Percentiles rank a stretch among this genome's conserved stretches.
These are phyloP conservation scores for Ferrisia virgata DNA, from an alignment of 2,888 invertebrate species.

Conservation along the genomic window DNA sequence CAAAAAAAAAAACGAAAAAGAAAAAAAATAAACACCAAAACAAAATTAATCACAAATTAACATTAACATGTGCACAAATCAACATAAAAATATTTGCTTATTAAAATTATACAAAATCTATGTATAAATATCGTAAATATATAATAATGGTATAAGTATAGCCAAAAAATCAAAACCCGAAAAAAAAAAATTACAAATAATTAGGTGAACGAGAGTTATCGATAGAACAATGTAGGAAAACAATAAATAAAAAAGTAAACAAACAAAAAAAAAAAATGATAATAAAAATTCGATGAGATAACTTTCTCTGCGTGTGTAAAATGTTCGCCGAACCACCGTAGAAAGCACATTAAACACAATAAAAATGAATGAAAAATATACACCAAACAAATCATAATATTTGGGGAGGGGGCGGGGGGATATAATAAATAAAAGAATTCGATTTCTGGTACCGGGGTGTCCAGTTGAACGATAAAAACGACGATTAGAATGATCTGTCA, in stretches of 20 bases:
- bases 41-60: constrained; percentile 15
- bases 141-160: constrained; percentile 23
- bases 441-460: not conserved
- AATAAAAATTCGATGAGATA: not conserved
- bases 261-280: not conserved
- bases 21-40: not conserved
- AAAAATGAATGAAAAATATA: not conserved
- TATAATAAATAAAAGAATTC: not conserved
- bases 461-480: not conserved
- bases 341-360: not conserved
- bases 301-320: not conserved
- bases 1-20: not conserved
- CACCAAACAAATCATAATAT: not conserved
- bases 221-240: too few relatives aligned
- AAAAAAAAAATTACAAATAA: not conserved
- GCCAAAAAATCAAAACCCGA: not conserved
- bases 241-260: not conserved
- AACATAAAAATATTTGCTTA: constrained; percentile 15
- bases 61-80: constrained; percentile 18
- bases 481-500: not conserved
- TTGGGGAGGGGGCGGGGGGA: too few relatives aligned
- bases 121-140: not conserved
- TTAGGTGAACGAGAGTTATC: not conserved
- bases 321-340: not conserved
- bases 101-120: not conserved